Evolutionary conservation across 1,140 invertebrate species (phyloP), one percentile per base, ranked within the genome.

Genomic region (Drosophila paulistorum): DNA sequence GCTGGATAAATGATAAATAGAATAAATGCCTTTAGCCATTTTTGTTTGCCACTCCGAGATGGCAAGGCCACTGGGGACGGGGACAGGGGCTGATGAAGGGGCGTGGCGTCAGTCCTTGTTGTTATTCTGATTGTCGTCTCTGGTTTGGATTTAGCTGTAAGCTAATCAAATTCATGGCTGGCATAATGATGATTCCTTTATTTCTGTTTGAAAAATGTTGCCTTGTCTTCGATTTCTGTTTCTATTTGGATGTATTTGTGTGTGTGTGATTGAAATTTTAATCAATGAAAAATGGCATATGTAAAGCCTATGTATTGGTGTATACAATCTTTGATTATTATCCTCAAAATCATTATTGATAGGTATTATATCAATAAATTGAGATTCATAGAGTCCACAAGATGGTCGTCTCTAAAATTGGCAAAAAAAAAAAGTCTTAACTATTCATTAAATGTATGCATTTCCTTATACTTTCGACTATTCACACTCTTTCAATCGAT

Each of bases 1-100:
- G 61, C 74, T 77, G 75, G 83, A 87, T 86, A 89, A 83, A 87
- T 89, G 83, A 86, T 86, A 87, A 86, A 86, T 83, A 89, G 79
- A 89, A 86, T 87, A 75, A 79, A 86, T 89, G 83, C 65, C 79
- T 80, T 61, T 62, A 69, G 84, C 71, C 74, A 85, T 80, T 84
- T 71, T 55, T 67, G 68, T 67, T 68, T 63, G 71, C 82, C 66
- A 76, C 75, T 86, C 71, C 20, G 10, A n/a, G 14, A 26, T 67
- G 10, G 62, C 23, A 45, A 5, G 23, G 17, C 17, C 4, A 30
- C 30, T 11, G 14, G 3, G 20, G 20, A 10, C 45, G 7, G 17
- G 20, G 1, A 7, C 45, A 48, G 14, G 14, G 14, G 17, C 14
- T 48, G 45, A 20, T 3, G n/a, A n/a, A 13, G 13, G 7, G 6